These are phyloP conservation scores for Helostoma temminkii DNA, from an alignment of 2,797 vertebrate species.

Conservation along the genomic window DNA sequence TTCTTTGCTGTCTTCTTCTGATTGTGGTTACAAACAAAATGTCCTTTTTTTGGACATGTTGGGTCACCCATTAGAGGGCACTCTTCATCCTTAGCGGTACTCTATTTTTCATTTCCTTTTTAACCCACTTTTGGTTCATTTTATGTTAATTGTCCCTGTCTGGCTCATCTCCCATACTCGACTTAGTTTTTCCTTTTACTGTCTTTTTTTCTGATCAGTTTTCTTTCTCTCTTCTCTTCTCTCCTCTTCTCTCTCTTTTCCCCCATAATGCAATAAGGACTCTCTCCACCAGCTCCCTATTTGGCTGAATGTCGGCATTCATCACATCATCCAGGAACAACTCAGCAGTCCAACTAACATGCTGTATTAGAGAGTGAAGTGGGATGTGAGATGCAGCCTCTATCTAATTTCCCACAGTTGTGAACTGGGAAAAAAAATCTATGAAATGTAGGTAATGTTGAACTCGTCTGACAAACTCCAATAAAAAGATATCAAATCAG, in stretches of 20 bases:
- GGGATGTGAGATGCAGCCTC: conserved; percentile 48
- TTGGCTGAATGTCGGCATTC: conserved; percentile 59
- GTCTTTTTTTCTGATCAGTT: background rate
- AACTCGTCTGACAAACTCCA: conserved; percentile 50
- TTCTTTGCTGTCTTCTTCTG: conserved; percentile 18
- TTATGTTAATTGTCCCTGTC: conserved; percentile 11
- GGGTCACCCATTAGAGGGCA: conserved; percentile 62
- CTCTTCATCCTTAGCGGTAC: conserved; percentile 53
- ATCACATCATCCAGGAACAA: conserved; percentile 67
- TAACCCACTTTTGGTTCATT: conserved; percentile 12
- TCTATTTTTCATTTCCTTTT: background rate
- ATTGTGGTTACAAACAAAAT: conserved; percentile 41
- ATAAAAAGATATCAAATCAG: conserved; percentile 54
- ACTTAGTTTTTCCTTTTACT: conserved; percentile 1
- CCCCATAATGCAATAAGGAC: conserved; percentile 30
- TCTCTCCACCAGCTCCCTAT: conserved; percentile 42
- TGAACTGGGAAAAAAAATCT: conserved; percentile 42
- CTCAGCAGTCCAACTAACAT: conserved; percentile 50
- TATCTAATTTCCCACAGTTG: conserved; percentile 57
- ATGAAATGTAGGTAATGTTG: conserved; percentile 41
- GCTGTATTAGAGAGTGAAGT: conserved; percentile 50
- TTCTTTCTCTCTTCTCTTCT: conserved; percentile 10
- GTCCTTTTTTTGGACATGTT: conserved; percentile 21
- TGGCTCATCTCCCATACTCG: conserved; percentile 4
- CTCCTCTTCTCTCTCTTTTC: conserved; percentile 22